Conservation (phyloP, 2,797 vertebrate genomes). For the Neomorphus geoffroyi region DNA sequence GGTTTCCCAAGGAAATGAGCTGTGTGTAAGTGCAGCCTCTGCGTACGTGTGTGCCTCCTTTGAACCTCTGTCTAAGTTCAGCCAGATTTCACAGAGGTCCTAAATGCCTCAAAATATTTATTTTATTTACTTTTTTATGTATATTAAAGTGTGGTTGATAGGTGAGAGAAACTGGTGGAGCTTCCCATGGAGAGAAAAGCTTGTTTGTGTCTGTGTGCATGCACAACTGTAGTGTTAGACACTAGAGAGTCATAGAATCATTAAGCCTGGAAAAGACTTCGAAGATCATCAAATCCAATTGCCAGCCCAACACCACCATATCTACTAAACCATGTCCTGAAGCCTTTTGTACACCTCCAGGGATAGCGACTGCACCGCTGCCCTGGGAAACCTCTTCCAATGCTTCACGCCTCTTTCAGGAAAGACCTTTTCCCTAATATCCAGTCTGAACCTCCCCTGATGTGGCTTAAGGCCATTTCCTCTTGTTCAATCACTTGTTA, state of each 20-base stretch:
- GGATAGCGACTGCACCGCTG: too few relatives aligned
- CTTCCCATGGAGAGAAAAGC: neutral
- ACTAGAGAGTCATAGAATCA: neutral
- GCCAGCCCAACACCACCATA: too few relatives aligned
- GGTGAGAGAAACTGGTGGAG: neutral
- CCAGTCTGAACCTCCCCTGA: too few relatives aligned
- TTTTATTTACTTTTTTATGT: neutral
- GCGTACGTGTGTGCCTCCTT: neutral
- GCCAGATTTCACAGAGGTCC: neutral
- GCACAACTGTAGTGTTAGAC: accelerated
- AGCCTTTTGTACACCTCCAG: too few relatives aligned
- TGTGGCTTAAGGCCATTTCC: too few relatives aligned
- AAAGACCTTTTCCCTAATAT: too few relatives aligned
- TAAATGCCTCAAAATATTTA: neutral
- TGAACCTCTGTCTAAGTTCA: neutral
- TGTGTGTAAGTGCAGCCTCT: neutral
- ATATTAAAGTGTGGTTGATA: accelerated
- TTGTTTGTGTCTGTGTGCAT: accelerated
- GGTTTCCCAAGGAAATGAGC: slow-evolving; percentile 41
- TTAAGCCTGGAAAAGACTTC: too few relatives aligned
- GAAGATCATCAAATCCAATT: too few relatives aligned
- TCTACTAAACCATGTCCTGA: too few relatives aligned
- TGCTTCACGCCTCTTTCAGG: too few relatives aligned
- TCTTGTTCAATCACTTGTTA: too few relatives aligned
- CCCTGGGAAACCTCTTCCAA: too few relatives aligned